Conservation (phyloP, 2,888 invertebrate species). For the Drosophila testacea region DNA sequence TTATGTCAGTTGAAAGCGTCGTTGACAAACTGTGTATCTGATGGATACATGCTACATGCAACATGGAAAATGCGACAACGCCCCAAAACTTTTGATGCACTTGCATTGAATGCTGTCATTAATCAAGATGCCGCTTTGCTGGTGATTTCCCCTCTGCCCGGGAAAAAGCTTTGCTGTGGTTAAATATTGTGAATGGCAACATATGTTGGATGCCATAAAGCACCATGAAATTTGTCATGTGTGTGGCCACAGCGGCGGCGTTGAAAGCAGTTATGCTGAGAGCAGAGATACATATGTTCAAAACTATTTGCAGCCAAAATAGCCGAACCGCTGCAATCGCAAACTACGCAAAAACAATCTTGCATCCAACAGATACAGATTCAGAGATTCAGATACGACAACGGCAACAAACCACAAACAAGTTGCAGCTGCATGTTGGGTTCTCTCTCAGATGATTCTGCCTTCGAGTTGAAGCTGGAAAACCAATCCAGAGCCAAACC, state of each 20-base stretch:
- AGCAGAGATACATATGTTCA: constrained; percentile 39
- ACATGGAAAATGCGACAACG: constrained; percentile 12
- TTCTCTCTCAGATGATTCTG: constrained; percentile 20
- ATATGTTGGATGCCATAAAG: constrained; percentile 78
- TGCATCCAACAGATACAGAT: constrained; percentile 51
- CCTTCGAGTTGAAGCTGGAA: constrained; percentile 17
- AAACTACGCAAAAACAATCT: constrained; percentile 65
- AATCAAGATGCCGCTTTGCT: constrained; percentile 55
- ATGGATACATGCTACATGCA: constrained; percentile 60
- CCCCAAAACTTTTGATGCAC: constrained; percentile 61
- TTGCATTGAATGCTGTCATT: constrained; percentile 75
- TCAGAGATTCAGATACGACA: constrained; percentile 33
- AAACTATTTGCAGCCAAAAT: constrained; percentile 66
- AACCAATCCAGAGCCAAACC: constrained; percentile 7
- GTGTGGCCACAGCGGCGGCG: constrained; percentile 56
- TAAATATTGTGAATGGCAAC: constrained; percentile 83
- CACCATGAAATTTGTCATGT: constrained; percentile 77
- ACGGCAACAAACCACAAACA: constrained; percentile 69
- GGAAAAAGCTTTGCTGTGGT: constrained; percentile 59
- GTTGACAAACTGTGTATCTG: constrained; percentile 80
- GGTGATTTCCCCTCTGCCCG: constrained; percentile 3
- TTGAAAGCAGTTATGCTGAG: constrained; percentile 16
- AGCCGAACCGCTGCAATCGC: constrained; percentile 60
- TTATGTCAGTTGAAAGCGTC: constrained; percentile 82
- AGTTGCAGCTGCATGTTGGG: constrained; percentile 65